These are phyloP conservation scores for Enteromius afrohamiltoni DNA, from an alignment of 2,797 vertebrate species.

Conservation along the genomic window DNA sequence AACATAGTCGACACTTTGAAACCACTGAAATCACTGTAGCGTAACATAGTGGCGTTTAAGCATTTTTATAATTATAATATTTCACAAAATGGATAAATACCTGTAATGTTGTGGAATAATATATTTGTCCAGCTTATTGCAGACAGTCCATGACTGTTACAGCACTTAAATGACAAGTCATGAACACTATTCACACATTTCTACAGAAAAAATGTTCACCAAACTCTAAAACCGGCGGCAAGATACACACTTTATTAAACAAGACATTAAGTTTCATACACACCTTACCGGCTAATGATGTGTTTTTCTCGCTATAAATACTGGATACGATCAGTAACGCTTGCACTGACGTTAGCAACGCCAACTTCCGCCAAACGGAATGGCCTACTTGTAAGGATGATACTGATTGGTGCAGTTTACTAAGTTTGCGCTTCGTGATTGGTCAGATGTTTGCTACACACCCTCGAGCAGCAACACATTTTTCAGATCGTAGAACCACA, in stretches of 20 bases:
- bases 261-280: background rate
- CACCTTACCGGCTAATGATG: background rate
- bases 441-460: conserved; percentile 17
- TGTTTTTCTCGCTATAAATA: background rate
- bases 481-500: conserved; percentile 28
- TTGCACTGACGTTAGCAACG: background rate
- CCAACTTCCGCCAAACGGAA: conserved; percentile 25
- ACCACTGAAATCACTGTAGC: background rate
- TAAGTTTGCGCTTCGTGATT: conserved; percentile 11
- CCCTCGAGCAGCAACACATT: background rate
- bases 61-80: background rate
- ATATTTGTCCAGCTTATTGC: background rate
- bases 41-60: background rate
- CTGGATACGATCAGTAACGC: background rate
- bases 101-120: background rate
- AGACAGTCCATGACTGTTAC: background rate
- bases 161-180: background rate
- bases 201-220: background rate
- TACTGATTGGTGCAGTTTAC: background rate
- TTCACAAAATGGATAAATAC: background rate
- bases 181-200: background rate
- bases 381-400: background rate
- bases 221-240: background rate
- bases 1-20: background rate
- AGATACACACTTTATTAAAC: conserved; percentile 11